A percentile compares a stretch with the other conserved stretches of the same genome.
Conservation (phyloP, 64 coral and sea anemone genomes). For the Pachyseris speciosa region DNA sequence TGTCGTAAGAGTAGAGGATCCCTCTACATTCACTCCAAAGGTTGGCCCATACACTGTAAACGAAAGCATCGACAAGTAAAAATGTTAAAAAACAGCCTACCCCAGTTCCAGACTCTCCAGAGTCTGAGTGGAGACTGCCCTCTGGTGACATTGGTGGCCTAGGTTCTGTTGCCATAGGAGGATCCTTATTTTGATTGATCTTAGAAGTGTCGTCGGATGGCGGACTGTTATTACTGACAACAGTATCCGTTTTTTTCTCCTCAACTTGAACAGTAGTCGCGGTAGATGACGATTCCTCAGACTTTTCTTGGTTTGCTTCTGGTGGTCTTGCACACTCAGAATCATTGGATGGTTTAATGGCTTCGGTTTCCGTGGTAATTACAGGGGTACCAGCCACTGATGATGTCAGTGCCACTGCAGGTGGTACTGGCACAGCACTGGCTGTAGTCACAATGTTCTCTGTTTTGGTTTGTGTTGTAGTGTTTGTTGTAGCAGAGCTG, state of each 20-base stretch:
- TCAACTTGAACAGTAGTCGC: background rate
- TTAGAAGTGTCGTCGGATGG: background rate
- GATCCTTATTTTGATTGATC: background rate
- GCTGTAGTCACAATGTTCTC: background rate
- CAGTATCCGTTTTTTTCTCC: background rate
- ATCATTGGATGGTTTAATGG: background rate
- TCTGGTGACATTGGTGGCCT: background rate
- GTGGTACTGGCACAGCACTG: background rate
- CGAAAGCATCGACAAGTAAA: background rate
- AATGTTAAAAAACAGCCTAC: background rate
- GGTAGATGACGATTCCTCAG: background rate
- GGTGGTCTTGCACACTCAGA: background rate
- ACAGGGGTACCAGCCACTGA: background rate
- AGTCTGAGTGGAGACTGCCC: conserved; percentile 9
- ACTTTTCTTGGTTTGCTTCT: background rate
- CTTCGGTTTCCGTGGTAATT: background rate
- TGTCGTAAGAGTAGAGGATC: no score
- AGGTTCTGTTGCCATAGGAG: background rate
- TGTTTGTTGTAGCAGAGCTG: background rate
- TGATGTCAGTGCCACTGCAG: conserved; percentile 10
- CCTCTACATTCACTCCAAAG: no score
- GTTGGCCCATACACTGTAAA: no score
- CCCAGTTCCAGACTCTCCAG: conserved; percentile 27
- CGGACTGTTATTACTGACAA: background rate
- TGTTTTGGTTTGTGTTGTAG: background rate